Evolutionary conservation across 2,797 vertebrate genomes (phyloP).

Genomic region (Kryptopterus vitreolus): DNA sequence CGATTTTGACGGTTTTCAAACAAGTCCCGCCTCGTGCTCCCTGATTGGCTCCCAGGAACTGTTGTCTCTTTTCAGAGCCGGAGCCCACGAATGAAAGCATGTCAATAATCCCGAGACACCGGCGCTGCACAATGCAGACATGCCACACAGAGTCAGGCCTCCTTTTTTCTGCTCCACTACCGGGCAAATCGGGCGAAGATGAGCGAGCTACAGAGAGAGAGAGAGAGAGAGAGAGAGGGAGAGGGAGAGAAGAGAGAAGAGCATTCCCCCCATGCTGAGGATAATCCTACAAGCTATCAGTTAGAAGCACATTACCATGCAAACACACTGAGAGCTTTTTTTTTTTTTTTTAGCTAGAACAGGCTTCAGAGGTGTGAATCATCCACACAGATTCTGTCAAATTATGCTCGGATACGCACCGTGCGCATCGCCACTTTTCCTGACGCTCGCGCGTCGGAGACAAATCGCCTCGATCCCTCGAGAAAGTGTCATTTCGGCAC

Average conservation of each 20-base stretch:
- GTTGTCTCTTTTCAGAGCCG: conserved; percentile 81
- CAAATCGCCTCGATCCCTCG: conserved; percentile 17
- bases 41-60: not conserved
- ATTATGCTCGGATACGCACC: conserved; percentile 33
- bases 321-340: conserved; percentile 53
- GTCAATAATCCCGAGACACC: conserved; percentile 78
- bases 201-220: conserved; percentile 47
- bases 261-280: conserved; percentile 58
- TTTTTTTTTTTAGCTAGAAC: no score
- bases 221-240: conserved; percentile 48
- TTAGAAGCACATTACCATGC: conserved; percentile 56
- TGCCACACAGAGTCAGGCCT: conserved; percentile 64
- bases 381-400: conserved; percentile 44
- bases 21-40: not conserved
- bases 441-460: not conserved
- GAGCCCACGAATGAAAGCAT: conserved; percentile 76
- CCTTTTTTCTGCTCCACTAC: conserved; percentile 62
- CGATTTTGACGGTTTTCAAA: not conserved
- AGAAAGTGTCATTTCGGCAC: conserved; percentile 7
- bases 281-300: conserved; percentile 58
- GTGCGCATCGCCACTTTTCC: conserved; percentile 23
- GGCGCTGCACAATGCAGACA: conserved; percentile 69
- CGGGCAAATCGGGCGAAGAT: conserved; percentile 60
- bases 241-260: conserved; percentile 40
- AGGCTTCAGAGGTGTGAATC: conserved; percentile 46